These are phyloP conservation scores for Piscicola geometra DNA, from an alignment of 2,888 invertebrate genomes.

Conservation along the genomic window DNA sequence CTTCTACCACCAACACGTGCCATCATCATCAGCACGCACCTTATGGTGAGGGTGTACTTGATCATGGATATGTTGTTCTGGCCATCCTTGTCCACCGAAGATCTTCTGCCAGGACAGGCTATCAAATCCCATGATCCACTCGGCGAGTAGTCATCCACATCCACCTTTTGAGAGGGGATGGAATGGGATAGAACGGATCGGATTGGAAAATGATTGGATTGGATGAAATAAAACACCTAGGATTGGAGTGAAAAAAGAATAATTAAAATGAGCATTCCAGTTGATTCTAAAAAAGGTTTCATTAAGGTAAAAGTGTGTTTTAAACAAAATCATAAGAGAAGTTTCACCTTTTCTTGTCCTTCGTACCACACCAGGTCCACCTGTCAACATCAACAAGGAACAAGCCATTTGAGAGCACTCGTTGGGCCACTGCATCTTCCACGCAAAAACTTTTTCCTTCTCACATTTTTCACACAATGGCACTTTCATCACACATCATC, in stretches of 20 bases:
- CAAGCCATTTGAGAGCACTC: too few species aligned
- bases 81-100: constrained; percentile 46
- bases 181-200: neutral
- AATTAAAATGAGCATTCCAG: too few species aligned
- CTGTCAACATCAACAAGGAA: too few species aligned
- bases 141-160: constrained; percentile 54
- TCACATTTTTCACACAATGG: too few species aligned
- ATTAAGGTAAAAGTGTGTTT: too few species aligned
- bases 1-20: too few species aligned
- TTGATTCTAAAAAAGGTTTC: too few species aligned
- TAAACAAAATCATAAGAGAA: too few species aligned
- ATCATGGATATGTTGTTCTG: constrained; percentile 59
- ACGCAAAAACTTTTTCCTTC: too few species aligned
- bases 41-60: constrained; percentile 77
- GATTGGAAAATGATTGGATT: neutral
- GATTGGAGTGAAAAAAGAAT: neutral
- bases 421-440: too few species aligned
- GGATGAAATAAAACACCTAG: neutral
- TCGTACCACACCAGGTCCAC: constrained; percentile 41
- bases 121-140: constrained; percentile 56
- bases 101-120: constrained; percentile 49
- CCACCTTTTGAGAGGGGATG: constrained; percentile 43
- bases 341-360: constrained; percentile 32
- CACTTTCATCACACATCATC: too few species aligned
- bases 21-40: constrained; percentile 58